Evolutionary conservation across 2,888 invertebrate species (phyloP), one percentile per base, ranked within the genome.

Genomic region (Phyto melanocephala): DNA sequence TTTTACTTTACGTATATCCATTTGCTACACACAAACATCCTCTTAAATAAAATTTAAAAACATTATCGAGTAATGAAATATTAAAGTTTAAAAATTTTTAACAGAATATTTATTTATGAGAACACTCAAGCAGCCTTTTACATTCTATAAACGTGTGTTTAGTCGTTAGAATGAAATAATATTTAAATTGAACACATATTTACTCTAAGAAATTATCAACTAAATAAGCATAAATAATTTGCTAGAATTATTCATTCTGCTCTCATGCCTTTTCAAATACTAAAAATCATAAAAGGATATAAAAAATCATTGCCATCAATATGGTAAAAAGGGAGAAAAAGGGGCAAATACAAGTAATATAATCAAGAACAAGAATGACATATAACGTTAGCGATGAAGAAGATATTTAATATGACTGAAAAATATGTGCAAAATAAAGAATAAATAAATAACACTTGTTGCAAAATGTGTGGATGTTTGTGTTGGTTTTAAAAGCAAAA

Each of bases 101-200:
- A 22, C 33, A 15, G 1, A 3, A n/a, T 60, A 54, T 58, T 42
- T 70, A 45, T 42, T 70, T 22, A 24, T 3, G 3, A 37, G n/a
- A n/a, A n/a, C n/a, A n/a, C n/a, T n/a, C n/a, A n/a, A n/a, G n/a
- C n/a, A n/a, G n/a, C n/a, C n/a, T n/a, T n/a, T n/a, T n/a, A n/a
- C n/a, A n/a, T n/a, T n/a, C n/a, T n/a, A n/a, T n/a, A n/a, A n/a
- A n/a, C n/a, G 13, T 67, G 22, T 37, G 6, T 52, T 15, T 37
- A 7, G 22, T 58, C 3, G 20, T 56, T 17, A 54, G 20, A 50
- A 28, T 22, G 42, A 13, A 45, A 5, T 42, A 74, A 74, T 78
- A 81, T 81, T 78, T 54, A 81, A 78, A 78, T 78, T 37, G 68
- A 56, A 74, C 22, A 52, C 52, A n/a, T 60, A 15, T 63, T 63